These are phyloP conservation scores for Epirrhoe alternata DNA, from an alignment of 2,888 invertebrate species.

Conservation along the genomic window DNA sequence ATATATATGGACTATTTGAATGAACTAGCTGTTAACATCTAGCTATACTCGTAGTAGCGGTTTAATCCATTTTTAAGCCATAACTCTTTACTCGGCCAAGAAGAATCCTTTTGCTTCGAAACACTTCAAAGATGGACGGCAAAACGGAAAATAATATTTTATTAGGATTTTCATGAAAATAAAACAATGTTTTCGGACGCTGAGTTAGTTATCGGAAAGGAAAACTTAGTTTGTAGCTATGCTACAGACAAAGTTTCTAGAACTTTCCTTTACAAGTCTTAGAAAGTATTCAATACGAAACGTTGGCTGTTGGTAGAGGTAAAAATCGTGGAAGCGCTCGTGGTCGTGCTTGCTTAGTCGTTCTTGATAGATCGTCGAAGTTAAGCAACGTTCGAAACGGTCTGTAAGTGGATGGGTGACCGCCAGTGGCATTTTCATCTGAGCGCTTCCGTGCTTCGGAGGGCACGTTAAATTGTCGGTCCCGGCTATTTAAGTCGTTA, in stretches of 20 bases:
- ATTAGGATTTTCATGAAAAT: conserved; percentile 34
- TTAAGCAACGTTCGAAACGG: too few species aligned
- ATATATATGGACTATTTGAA: too few species aligned
- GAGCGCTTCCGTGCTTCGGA: too few species aligned
- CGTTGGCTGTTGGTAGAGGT: too few species aligned
- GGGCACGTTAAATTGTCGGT: too few species aligned
- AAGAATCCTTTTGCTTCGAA: conserved; percentile 44
- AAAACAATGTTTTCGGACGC: conserved; percentile 28
- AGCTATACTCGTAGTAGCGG: conserved; percentile 15
- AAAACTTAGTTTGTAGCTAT: conserved; percentile 23
- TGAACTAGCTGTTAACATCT: conserved; percentile 12
- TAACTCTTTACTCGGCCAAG: conserved; percentile 42
- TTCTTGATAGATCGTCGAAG: too few species aligned
- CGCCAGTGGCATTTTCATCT: too few species aligned
- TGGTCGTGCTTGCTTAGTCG: too few species aligned
- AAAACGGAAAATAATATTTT: conserved; percentile 44
- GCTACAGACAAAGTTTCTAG: conserved; percentile 3
- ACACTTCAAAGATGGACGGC: conserved; percentile 44
- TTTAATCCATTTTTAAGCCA: conserved; percentile 48
- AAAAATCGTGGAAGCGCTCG: too few species aligned
- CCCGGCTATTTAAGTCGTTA: too few species aligned
- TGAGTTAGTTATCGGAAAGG: conserved; percentile 34
- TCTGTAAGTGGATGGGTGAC: too few species aligned
- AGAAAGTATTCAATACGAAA: too few species aligned
- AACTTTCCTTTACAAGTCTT: conserved; percentile 8